Percentiles rank a stretch among this genome's conserved stretches.
Conservation (phyloP, 2,797 vertebrate species). For the Lutjanus argentimaculatus region DNA sequence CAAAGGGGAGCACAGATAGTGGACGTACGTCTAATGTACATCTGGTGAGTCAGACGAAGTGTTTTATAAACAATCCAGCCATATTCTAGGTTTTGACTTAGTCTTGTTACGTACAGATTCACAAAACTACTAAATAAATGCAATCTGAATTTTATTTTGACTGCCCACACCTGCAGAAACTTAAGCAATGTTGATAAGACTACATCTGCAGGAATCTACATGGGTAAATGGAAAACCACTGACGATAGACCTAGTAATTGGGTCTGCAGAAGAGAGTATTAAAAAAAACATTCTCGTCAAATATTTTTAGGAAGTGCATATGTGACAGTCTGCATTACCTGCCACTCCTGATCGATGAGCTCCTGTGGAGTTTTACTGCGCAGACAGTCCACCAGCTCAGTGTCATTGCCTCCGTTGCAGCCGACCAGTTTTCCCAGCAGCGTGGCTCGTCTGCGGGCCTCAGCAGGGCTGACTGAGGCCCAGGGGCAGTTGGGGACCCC, state of each 20-base stretch:
- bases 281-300: background rate
- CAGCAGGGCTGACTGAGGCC: slow-evolving; percentile 89
- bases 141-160: background rate
- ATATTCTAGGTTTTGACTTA: background rate
- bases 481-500: slow-evolving; percentile 93
- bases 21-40: too few species aligned
- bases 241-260: background rate
- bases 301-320: background rate
- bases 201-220: background rate
- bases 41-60: too few species aligned
- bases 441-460: slow-evolving; percentile 89
- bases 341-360: slow-evolving; percentile 91
- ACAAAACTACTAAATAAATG: background rate
- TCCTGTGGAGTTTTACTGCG: slow-evolving; percentile 86
- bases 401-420: slow-evolving; percentile 89
- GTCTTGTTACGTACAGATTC: background rate
- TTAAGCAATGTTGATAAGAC: background rate
- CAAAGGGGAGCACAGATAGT: too few species aligned
- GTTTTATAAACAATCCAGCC: too few species aligned
- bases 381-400: slow-evolving; percentile 90
- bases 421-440: slow-evolving; percentile 87
- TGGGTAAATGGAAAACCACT: background rate
- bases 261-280: background rate
- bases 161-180: background rate
- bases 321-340: slow-evolving; percentile 65